Evolutionary conservation across 2,797 vertebrate species (phyloP).

Genomic region (Carcharodon carcharias): DNA sequence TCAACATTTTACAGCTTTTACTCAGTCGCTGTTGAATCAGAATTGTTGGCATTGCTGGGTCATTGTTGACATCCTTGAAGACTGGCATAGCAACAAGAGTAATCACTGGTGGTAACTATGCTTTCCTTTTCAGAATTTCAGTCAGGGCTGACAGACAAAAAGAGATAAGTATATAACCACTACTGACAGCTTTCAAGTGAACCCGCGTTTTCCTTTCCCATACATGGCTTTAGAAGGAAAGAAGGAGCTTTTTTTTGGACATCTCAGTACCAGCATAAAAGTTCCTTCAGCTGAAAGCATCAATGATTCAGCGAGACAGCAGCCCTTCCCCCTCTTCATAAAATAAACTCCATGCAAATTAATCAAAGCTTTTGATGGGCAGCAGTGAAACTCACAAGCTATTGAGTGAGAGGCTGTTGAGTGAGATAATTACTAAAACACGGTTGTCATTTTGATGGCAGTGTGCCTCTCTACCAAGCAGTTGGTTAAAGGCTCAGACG

Average conservation of each 20-base stretch:
- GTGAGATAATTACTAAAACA: slow-evolving; percentile 26
- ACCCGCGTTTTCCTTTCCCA: background rate
- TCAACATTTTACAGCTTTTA: background rate
- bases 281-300: background rate
- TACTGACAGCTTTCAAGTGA: slow-evolving; percentile 26
- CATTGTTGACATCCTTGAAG: slow-evolving; percentile 3
- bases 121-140: slow-evolving; percentile 19
- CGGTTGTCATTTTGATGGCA: slow-evolving; percentile 19
- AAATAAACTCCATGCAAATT: slow-evolving; percentile 12
- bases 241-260: background rate
- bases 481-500: slow-evolving; percentile 5
- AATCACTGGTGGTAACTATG: slow-evolving; percentile 24
- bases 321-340: slow-evolving; percentile 9
- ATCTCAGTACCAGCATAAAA: background rate
- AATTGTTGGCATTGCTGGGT: background rate
- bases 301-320: background rate
- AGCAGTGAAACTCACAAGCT: background rate
- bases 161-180: slow-evolving; percentile 2
- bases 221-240: background rate
- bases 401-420: slow-evolving; percentile 9
- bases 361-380: slow-evolving; percentile 2
- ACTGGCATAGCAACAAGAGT: slow-evolving; percentile 28
- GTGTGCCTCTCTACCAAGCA: background rate
- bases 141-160: background rate
- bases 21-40: background rate